These are phyloP conservation scores for Epinephelus awoara DNA, from an alignment of 2,797 vertebrate genomes.

Conservation along the genomic window DNA sequence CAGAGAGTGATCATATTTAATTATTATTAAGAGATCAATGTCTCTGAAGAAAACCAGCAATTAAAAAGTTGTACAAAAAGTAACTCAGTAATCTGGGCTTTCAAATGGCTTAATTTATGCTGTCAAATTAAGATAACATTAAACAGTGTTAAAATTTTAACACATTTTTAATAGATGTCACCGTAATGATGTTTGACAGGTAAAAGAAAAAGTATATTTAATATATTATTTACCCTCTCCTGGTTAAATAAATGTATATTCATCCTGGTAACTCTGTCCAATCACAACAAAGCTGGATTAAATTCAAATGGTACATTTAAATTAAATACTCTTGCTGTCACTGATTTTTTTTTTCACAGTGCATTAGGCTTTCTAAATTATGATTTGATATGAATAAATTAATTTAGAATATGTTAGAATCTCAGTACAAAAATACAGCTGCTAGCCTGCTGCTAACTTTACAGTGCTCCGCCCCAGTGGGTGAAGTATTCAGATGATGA, in stretches of 20 bases:
- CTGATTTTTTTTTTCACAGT: background rate
- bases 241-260: background rate
- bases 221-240: background rate
- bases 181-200: too few species aligned
- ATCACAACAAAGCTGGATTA: background rate
- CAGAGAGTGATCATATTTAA: background rate
- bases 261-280: background rate
- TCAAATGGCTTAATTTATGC: background rate
- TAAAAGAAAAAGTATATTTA: too few species aligned
- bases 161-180: too few species aligned
- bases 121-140: background rate
- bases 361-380: too few species aligned
- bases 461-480: too few species aligned
- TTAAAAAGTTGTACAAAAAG: background rate
- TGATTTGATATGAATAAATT: too few species aligned
- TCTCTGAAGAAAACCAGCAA: too few species aligned
- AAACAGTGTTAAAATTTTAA: background rate
- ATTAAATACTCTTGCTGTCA: background rate
- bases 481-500: too few species aligned
- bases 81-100: background rate
- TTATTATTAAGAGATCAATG: background rate
- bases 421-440: too few species aligned
- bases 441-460: too few species aligned
- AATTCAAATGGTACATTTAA: background rate
- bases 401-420: too few species aligned